Percentiles rank a stretch among this genome's conserved stretches.
phyloP scores from a whole-genome alignment of 1,140 invertebrate genomes.

The Micrasema longulum region DNA sequence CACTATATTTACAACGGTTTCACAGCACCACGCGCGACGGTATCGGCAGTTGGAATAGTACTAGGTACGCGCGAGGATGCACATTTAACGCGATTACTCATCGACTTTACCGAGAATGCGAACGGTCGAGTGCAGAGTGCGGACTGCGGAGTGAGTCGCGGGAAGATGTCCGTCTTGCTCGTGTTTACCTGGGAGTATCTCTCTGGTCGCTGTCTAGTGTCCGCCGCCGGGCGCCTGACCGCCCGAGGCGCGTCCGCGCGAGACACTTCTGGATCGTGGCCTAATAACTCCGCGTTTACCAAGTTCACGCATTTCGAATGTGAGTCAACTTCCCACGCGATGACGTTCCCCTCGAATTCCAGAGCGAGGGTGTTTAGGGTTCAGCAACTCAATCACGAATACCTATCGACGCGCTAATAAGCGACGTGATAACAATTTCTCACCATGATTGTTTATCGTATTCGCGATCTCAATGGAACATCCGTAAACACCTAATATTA shows the following conservation, averaged over 20 bases:
- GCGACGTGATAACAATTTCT: too few relatives aligned
- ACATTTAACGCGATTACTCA: neutral
- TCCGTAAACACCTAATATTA: too few relatives aligned
- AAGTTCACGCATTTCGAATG: conserved; percentile 20
- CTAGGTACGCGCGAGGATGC: too few relatives aligned
- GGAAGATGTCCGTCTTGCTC: neutral
- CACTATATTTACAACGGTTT: neutral
- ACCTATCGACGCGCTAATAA: too few relatives aligned
- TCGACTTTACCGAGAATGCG: neutral
- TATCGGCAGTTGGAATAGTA: too few relatives aligned
- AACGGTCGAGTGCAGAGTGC: neutral
- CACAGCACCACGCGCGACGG: neutral
- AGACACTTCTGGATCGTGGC: neutral
- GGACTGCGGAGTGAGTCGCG: neutral
- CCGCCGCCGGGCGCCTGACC: too few relatives aligned
- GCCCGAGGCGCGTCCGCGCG: too few relatives aligned
- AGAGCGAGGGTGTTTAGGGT: neutral
- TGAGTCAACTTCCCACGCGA: conserved; percentile 30
- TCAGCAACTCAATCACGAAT: too few relatives aligned
- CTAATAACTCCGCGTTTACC: conserved; percentile 19
- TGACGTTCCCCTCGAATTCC: neutral
- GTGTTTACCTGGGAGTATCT: conserved; percentile 7
- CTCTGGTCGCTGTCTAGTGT: neutral
- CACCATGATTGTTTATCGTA: too few relatives aligned
- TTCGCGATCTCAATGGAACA: too few relatives aligned